Evolutionary conservation across 2,113 vertebrate species (phyloP).

Genomic region (Leucosticte australis): DNA sequence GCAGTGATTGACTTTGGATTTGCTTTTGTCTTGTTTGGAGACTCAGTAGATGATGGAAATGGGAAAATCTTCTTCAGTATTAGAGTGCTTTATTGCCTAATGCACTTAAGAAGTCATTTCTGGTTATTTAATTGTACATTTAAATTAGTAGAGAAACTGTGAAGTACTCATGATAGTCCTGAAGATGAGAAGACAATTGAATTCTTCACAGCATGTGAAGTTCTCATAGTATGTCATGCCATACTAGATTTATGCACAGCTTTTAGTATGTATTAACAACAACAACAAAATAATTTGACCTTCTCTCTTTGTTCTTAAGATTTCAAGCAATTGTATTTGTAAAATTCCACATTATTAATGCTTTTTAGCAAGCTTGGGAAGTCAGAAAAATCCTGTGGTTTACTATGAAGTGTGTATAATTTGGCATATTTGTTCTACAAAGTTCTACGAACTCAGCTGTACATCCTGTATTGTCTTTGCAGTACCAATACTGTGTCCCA

Average conservation of each 20-base stretch:
- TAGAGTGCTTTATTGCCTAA: neutral
- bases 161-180: neutral
- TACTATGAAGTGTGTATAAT: neutral
- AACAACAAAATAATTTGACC: neutral
- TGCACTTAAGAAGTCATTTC: neutral
- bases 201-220: neutral
- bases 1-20: neutral
- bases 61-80: neutral
- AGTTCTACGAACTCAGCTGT: neutral
- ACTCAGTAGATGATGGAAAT: neutral
- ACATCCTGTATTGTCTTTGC: slow-evolving; percentile 2
- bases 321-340: neutral
- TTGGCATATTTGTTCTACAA: neutral
- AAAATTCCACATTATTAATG: neutral
- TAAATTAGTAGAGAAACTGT: neutral
- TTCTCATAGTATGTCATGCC: neutral
- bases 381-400: neutral
- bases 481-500: neutral
- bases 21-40: neutral
- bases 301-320: neutral
- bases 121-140: neutral
- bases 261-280: neutral
- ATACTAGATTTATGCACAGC: neutral
- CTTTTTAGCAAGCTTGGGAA: neutral
- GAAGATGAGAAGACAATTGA: neutral